Evolutionary conservation across 1,140 invertebrate species (phyloP).

Genomic region (Drosophila ohnishii): DNA sequence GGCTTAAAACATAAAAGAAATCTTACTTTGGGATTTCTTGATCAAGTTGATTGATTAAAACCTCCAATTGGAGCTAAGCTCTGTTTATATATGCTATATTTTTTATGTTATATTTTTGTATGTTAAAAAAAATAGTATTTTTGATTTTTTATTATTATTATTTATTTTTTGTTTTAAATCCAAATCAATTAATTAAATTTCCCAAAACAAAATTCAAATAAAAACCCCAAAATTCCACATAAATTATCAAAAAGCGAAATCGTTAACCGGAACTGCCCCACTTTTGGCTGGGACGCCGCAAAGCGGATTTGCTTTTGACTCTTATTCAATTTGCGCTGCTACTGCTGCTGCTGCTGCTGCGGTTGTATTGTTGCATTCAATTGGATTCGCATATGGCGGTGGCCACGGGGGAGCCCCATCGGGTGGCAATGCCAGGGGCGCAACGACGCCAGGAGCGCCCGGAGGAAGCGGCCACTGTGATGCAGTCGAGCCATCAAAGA

Average conservation of each 20-base stretch:
- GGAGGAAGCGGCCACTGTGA: conserved; percentile 11
- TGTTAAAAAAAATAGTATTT: no score
- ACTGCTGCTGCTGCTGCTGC: conserved; percentile 11
- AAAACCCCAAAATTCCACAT: no score
- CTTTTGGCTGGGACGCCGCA: conserved; percentile 38
- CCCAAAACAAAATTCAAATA: no score
- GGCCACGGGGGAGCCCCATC: not conserved
- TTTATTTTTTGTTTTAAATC: no score
- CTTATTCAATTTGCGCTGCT: conserved; percentile 72
- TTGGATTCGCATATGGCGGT: conserved; percentile 60
- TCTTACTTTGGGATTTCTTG: no score
- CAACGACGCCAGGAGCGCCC: conserved; percentile 1
- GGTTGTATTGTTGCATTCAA: conserved; percentile 66
- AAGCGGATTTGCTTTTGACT: conserved; percentile 78
- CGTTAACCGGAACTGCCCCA: not conserved
- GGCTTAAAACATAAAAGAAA: no score
- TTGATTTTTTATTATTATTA: no score
- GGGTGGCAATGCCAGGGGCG: conserved; percentile 4
- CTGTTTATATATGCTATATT: no score
- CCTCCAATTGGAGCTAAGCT: no score
- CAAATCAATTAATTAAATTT: no score
- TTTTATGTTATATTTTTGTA: no score
- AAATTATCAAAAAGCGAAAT: not conserved
- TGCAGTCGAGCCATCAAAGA: conserved; percentile 34
- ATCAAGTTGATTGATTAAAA: no score